Conservation (phyloP, 2,797 vertebrate species). For the Anisognathus igniventris region DNA sequence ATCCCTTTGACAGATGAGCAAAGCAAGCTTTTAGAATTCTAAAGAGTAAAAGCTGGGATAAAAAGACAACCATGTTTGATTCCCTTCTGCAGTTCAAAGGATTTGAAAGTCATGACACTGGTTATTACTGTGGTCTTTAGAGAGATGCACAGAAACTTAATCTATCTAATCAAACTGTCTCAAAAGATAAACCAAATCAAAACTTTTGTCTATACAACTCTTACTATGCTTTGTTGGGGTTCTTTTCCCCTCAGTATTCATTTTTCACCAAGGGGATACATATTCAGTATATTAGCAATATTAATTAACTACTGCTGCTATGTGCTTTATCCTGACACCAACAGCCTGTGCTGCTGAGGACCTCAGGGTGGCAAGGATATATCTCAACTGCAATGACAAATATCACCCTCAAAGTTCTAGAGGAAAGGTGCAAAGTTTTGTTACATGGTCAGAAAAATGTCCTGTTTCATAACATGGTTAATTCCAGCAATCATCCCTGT, state of each 20-base stretch:
- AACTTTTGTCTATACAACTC: slow-evolving; percentile 60
- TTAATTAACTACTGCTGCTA: slow-evolving; percentile 47
- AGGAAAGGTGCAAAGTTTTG: not conserved
- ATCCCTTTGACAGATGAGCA: slow-evolving; percentile 70
- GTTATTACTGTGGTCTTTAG: slow-evolving; percentile 73
- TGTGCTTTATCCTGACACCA: not conserved
- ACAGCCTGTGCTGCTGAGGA: not conserved
- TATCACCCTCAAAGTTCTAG: not conserved
- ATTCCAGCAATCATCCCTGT: not conserved
- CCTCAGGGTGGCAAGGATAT: not conserved
- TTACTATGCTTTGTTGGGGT: not conserved
- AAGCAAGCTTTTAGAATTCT: slow-evolving; percentile 72
- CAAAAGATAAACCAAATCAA: slow-evolving; percentile 70
- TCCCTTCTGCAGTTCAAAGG: slow-evolving; percentile 71
- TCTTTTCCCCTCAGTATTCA: not conserved
- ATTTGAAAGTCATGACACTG: slow-evolving; percentile 77
- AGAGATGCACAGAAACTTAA: slow-evolving; percentile 72
- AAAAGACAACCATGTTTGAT: slow-evolving; percentile 74
- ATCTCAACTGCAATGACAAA: not conserved
- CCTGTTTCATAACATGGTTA: not conserved
- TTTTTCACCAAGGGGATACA: slow-evolving; percentile 13
- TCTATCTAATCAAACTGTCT: slow-evolving; percentile 73
- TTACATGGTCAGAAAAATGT: not conserved
- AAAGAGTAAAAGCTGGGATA: slow-evolving; percentile 71
- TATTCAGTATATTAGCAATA: not conserved